phyloP scores from a whole-genome alignment of 53 echinoderm and acorn worm genomes.

The Paracentrotus lividus region DNA sequence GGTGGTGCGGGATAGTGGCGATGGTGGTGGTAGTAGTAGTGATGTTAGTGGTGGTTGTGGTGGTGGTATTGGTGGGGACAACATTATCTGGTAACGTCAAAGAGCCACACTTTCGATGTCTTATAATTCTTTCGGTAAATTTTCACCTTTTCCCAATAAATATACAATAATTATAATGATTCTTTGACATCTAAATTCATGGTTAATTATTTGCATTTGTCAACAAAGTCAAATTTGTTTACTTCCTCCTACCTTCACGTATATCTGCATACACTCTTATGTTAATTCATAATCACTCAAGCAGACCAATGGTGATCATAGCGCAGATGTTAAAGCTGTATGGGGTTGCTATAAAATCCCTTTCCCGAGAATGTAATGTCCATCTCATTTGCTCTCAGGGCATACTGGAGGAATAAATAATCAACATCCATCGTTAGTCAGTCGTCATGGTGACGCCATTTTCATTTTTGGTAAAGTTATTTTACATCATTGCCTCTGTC shows the following conservation, averaged over 20 bases:
- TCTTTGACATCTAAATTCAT: too few relatives aligned
- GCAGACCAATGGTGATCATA: not conserved
- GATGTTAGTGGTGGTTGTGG: too few relatives aligned
- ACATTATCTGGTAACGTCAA: too few relatives aligned
- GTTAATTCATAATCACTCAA: not conserved
- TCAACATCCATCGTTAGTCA: not conserved
- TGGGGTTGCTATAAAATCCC: not conserved
- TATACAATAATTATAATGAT: too few relatives aligned
- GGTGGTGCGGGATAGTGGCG: too few relatives aligned
- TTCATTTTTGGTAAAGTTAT: not conserved
- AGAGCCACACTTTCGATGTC: too few relatives aligned
- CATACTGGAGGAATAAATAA: not conserved
- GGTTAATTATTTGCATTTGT: not conserved
- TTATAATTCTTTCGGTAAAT: too few relatives aligned
- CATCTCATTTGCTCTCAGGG: constrained; percentile 31
- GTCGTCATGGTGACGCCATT: not conserved
- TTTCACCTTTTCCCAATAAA: too few relatives aligned
- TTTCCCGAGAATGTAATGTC: not conserved
- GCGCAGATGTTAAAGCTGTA: not conserved
- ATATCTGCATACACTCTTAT: not conserved
- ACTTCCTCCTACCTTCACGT: not conserved
- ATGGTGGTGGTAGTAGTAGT: too few relatives aligned
- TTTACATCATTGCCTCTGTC: too few relatives aligned
- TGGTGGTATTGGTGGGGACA: too few relatives aligned
- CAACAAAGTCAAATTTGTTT: not conserved